phyloP scores from a whole-genome alignment of 2,797 vertebrate genomes.

The Propithecus deckenii region DNA sequence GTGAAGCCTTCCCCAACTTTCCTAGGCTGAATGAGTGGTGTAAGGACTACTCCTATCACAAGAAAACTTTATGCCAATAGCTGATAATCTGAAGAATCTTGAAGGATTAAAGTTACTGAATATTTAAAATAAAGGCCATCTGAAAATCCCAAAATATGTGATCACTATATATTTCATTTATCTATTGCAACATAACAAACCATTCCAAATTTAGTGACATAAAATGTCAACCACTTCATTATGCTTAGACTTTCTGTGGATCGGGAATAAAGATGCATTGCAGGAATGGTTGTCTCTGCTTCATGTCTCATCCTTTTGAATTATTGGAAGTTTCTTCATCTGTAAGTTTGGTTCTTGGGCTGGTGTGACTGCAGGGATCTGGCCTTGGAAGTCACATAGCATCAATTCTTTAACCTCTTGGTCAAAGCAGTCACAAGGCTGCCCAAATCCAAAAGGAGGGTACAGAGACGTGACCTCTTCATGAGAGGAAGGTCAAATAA shows the following conservation, averaged over 20 bases:
- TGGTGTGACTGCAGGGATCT: neutral
- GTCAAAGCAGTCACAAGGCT: neutral
- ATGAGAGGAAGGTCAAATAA: neutral
- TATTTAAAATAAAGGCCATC: constrained; percentile 16
- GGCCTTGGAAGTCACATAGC: neutral
- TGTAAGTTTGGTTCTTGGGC: neutral
- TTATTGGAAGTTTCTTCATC: neutral
- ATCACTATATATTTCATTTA: neutral
- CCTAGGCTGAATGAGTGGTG: neutral
- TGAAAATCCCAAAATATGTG: constrained; percentile 11
- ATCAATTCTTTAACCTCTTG: neutral
- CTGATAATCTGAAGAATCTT: neutral
- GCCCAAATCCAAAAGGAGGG: neutral
- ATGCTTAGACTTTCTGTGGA: neutral
- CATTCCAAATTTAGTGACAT: neutral
- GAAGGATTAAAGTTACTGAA: neutral
- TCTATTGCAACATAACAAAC: neutral
- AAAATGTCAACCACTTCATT: neutral
- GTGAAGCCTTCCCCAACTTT: neutral
- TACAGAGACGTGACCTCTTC: neutral
- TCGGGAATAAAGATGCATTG: neutral
- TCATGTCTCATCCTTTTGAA: neutral
- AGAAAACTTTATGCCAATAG: neutral
- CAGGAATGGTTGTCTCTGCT: neutral
- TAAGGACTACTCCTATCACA: neutral